Evolutionary conservation across 2,113 vertebrate species (phyloP), one percentile per base, ranked within the genome.

Genomic region (Zosterops japonicus): DNA sequence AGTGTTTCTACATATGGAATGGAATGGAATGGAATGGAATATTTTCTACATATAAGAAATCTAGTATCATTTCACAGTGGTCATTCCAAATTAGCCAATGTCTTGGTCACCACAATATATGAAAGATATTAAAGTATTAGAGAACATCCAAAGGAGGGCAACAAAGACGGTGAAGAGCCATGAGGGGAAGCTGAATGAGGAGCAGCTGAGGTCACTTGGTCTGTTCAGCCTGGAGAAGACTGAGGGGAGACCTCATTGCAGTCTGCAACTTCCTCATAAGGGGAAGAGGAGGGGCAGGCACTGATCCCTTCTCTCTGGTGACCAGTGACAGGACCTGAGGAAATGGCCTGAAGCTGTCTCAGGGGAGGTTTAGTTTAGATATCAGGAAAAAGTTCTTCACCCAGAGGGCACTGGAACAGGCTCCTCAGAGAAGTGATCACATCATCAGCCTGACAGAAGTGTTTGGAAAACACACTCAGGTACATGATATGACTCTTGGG

Each of bases 51-150:
- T 35, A 46, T 6, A 35, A 44, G 35, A 76, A 68, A 39, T 85
- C 39, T 63, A 12, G 8, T 79, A n/a, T 25, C 0, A 5, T 42
- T 53, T 92, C 33, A 61, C 21, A 74, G 31, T 0, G 0, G 5
- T 57, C 47, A 50, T 55, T 87, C 52, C 35, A 70, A 67, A 78
- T 56, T n/a, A 70, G 42, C 3, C 8, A 49, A 31, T 41, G 8
- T 46, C 47, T 67, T 55, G 18, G 22, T 53, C 39, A 69, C 12
- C 19, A 10, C 14, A 53, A 15, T 53, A 19, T 19, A 23, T 28
- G 52, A 25, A 57, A 67, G 20, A 49, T 29, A n/a, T 5, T 41
- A 7, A 56, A n/a, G 9, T 14, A 36, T 27, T 44, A 19, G 46
- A 42, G 21, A 36, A 9, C 46, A 36, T 52, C 44, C 33, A 60